Percentiles rank a stretch among this genome's conserved stretches.
Evolutionary conservation across 1,140 invertebrate genomes (phyloP).

Genomic region (Anagrus nilaparvatae): DNA sequence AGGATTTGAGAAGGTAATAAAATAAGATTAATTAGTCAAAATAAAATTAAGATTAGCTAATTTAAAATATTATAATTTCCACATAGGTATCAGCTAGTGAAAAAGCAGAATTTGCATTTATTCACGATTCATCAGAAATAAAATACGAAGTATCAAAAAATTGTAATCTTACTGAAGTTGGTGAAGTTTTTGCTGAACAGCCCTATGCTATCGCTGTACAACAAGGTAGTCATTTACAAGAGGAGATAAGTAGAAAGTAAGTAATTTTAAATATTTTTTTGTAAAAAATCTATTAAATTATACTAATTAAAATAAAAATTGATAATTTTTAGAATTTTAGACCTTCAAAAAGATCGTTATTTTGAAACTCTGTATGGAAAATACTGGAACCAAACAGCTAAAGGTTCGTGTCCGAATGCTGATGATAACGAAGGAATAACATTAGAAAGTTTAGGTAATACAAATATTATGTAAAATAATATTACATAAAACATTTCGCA

Average conservation of each 20-base stretch:
- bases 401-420: constrained; percentile 55
- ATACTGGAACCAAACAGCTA: constrained; percentile 71
- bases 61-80: background rate
- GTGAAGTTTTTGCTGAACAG: constrained; percentile 79
- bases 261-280: constrained; percentile 8
- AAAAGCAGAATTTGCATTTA: constrained; percentile 78
- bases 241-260: constrained; percentile 65
- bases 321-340: constrained; percentile 51
- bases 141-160: constrained; percentile 73
- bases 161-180: constrained; percentile 78
- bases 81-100: constrained; percentile 58
- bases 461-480: constrained; percentile 2
- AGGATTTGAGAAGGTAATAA: constrained; percentile 58
- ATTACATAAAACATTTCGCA: background rate
- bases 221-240: constrained; percentile 71
- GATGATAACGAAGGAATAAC: constrained; percentile 82
- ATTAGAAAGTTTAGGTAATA: constrained; percentile 70
- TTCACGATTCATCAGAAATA: constrained; percentile 78
- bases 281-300: constrained; percentile 1
- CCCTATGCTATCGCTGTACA: constrained; percentile 81
- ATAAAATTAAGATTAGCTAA: background rate
- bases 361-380: constrained; percentile 66
- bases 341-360: constrained; percentile 75
- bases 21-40: background rate
- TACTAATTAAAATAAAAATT: constrained; percentile 3